These are phyloP conservation scores for Scotopteryx bipunctaria DNA, from an alignment of 2,888 invertebrate genomes.

Conservation along the genomic window DNA sequence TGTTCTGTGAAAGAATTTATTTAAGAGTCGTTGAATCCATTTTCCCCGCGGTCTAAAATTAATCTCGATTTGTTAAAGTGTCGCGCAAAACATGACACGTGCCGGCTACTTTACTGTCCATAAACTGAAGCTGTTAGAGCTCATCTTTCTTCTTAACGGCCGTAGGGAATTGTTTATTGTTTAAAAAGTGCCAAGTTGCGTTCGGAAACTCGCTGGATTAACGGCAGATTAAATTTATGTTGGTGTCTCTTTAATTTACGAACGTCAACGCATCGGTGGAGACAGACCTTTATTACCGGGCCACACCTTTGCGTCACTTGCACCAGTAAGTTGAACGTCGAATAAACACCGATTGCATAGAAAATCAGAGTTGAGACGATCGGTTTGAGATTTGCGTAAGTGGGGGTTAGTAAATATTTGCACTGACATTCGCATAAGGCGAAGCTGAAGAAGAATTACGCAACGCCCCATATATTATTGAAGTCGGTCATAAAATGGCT, in stretches of 20 bases:
- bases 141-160: constrained; percentile 83
- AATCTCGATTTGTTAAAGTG: constrained; percentile 53
- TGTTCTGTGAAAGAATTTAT: constrained; percentile 43
- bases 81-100: constrained; percentile 63
- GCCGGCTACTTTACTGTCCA: constrained; percentile 78
- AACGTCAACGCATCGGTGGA: constrained; percentile 40
- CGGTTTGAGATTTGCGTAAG: too few species aligned
- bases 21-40: constrained; percentile 28
- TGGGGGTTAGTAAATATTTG: constrained; percentile 51
- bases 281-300: constrained; percentile 36
- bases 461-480: constrained; percentile 78
- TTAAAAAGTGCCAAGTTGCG: constrained; percentile 68
- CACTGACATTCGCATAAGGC: constrained; percentile 59
- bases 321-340: neutral
- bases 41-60: constrained; percentile 33
- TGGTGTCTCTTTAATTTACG: constrained; percentile 51
- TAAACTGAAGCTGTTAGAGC: constrained; percentile 77
- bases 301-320: constrained; percentile 38
- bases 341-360: too few species aligned
- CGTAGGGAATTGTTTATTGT: constrained; percentile 76
- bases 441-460: constrained; percentile 67
- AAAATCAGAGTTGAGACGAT: too few species aligned
- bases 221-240: constrained; percentile 72
- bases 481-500: constrained; percentile 73
- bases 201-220: constrained; percentile 61